Conservation (phyloP, 1,140 invertebrate genomes). For the Zaprionus nigranus region DNA sequence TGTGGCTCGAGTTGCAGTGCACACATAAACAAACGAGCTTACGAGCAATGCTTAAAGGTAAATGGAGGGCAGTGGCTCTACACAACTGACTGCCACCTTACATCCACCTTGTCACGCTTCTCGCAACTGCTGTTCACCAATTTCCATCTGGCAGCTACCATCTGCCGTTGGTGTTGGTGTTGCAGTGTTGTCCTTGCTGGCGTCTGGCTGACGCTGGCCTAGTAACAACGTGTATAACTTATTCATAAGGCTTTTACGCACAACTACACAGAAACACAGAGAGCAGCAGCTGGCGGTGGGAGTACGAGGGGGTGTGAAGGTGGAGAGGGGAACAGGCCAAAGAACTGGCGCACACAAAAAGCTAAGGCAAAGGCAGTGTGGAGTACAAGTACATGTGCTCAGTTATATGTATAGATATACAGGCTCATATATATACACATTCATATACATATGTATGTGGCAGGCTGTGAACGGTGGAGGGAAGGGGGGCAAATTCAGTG, state of each 20-base stretch:
- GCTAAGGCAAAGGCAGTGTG: constrained; percentile 43
- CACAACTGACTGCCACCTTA: too few relatives aligned
- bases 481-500: background rate
- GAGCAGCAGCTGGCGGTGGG: background rate
- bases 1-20: constrained; percentile 4
- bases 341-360: constrained; percentile 44
- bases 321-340: constrained; percentile 12
- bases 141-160: constrained; percentile 1
- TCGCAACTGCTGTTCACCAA: background rate
- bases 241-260: constrained; percentile 83
- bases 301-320: background rate
- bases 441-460: constrained; percentile 23
- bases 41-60: constrained; percentile 7
- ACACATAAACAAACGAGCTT: constrained; percentile 27
- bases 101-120: background rate
- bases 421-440: constrained; percentile 13
- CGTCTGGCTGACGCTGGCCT: constrained; percentile 44
- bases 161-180: background rate
- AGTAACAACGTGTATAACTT: constrained; percentile 71
- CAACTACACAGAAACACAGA: constrained; percentile 61
- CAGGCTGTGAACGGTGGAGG: background rate
- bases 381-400: constrained; percentile 34
- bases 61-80: background rate
- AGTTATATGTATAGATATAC: constrained; percentile 10
- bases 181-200: constrained; percentile 35